Percentiles rank a stretch among this genome's conserved stretches.
Evolutionary conservation across 1,140 invertebrate genomes (phyloP).

Genomic region (Microplitis mediator): DNA sequence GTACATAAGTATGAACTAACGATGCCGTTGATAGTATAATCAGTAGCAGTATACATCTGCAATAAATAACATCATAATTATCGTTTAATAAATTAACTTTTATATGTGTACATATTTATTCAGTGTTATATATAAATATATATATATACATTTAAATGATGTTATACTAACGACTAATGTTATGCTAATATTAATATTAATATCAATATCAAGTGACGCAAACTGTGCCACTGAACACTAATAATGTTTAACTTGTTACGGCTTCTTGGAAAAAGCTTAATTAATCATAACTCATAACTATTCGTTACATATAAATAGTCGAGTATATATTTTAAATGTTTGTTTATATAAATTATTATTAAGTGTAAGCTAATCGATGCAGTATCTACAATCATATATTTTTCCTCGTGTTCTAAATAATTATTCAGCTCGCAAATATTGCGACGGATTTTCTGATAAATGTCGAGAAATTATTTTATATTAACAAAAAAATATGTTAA

Average conservation of each 20-base stretch:
- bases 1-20: conserved; percentile 45
- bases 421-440: too few relatives aligned
- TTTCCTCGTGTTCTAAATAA: too few relatives aligned
- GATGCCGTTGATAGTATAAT: conserved; percentile 41
- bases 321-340: conserved; percentile 12
- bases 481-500: too few relatives aligned
- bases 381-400: too few relatives aligned
- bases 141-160: background rate
- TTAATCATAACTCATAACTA: conserved; percentile 47
- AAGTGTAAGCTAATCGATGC: too few relatives aligned
- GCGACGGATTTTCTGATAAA: too few relatives aligned
- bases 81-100: background rate
- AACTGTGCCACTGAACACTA: conserved; percentile 53
- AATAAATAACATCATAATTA: conserved; percentile 37
- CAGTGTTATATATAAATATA: background rate
- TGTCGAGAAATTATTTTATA: too few relatives aligned
- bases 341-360: background rate
- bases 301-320: background rate
- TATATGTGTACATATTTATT: conserved; percentile 1
- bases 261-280: conserved; percentile 55
- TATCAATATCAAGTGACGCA: conserved; percentile 31
- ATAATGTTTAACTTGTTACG: conserved; percentile 56
- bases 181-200: background rate
- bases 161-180: background rate
- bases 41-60: conserved; percentile 48